Base-by-base conservation (phyloP, 2,113 vertebrate genomes). In the Vimba vimba region DNA sequence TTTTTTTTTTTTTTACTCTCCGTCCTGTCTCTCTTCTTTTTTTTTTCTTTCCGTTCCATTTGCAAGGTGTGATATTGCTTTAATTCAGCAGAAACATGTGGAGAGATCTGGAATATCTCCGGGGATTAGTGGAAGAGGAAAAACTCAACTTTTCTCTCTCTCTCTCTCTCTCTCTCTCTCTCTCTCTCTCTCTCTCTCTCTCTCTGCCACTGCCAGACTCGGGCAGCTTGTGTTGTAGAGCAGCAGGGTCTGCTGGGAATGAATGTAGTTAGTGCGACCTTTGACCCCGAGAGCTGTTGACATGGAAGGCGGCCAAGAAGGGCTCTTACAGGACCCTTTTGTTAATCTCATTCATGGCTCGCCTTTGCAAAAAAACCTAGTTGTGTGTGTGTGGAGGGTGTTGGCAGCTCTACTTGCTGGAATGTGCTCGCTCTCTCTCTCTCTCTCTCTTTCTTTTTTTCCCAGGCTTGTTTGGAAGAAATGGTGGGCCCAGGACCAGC, bases 21-120 rank as follows among this genome's bases (percentile, higher is more conserved):
- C 39, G 21, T 77, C 74, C 76, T 52, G 68, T 60, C 69, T 77
- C 83, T 33, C 33, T 33, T 33, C 33, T 43, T 43, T 33, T 75
- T 86, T n/a, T 88, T 83, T 91, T 88, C 87, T 92, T 93, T 92
- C 94, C 94, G 45, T 93, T 93, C 91, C 91, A 94, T 94, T 94
- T 93, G 90, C 90, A 92, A 95, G 94, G 94, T 95, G 94, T 94
- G 94, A 94, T 95, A 96, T 97, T 96, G 96, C 98, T 98, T 97
- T 98, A 98, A 99, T 99, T 98, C 97, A 97, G 96, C 96, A 97
- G 96, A 97, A 99, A 99, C 97, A 98, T 97, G 97, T 97, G 96
- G 97, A 97, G 96, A 96, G 97, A 98, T 98, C 97, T 98, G 96
- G 96, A 97, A 98, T 98, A 97, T 98, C 97, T 99, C 94, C 91